phyloP scores from a whole-genome alignment of 2,797 vertebrate genomes.

The Antennarius maculatus region DNA sequence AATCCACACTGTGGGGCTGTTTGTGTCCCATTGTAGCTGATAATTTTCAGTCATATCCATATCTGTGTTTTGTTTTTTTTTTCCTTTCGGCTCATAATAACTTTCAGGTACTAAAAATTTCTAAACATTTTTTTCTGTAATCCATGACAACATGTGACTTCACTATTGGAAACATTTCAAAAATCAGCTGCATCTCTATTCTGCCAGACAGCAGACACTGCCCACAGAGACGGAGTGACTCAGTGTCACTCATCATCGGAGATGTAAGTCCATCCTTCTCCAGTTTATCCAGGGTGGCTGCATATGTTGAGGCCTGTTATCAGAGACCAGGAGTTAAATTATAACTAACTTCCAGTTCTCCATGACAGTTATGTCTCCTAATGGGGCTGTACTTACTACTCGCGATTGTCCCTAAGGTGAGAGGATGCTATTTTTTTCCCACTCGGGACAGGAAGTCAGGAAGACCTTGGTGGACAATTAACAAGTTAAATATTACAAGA shows the following conservation, averaged over 20 bases:
- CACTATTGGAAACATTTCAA: too few relatives aligned
- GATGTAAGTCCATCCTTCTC: slow-evolving; percentile 33
- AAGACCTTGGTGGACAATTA: too few relatives aligned
- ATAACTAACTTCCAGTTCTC: slow-evolving; percentile 33
- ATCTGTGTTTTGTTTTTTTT: too few relatives aligned
- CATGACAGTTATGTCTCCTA: slow-evolving; percentile 33
- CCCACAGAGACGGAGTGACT: slow-evolving; percentile 7
- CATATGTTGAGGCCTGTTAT: slow-evolving; percentile 32
- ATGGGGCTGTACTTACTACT: slow-evolving; percentile 9
- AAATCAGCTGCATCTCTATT: too few relatives aligned
- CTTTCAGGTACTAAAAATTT: too few relatives aligned
- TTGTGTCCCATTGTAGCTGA: too few relatives aligned
- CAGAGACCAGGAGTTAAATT: slow-evolving; percentile 25
- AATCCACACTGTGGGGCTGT: too few relatives aligned
- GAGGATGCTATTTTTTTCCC: neutral
- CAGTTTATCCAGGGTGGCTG: slow-evolving; percentile 32
- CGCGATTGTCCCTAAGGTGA: slow-evolving; percentile 17
- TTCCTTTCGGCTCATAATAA: too few relatives aligned
- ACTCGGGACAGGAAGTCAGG: too few relatives aligned
- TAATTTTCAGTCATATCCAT: too few relatives aligned
- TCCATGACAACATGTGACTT: neutral
- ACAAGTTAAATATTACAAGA: too few relatives aligned
- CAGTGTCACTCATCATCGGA: slow-evolving; percentile 33
- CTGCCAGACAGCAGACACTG: too few relatives aligned
- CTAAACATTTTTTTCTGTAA: neutral